These are phyloP conservation scores for Probosciger aterrimus DNA, from an alignment of 2,113 vertebrate species.

Conservation along the genomic window DNA sequence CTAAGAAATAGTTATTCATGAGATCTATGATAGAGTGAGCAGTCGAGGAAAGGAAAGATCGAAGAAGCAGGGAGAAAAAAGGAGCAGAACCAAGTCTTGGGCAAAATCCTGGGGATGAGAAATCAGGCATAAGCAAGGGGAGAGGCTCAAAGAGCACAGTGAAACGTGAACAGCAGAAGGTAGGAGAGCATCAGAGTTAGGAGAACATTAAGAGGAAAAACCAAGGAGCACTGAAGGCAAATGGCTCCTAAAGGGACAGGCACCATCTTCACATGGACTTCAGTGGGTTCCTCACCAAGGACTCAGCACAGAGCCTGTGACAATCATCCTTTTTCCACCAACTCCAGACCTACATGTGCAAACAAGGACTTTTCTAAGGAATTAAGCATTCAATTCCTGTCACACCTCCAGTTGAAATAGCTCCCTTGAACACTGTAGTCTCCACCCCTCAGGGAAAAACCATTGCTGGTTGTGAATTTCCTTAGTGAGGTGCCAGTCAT, in stretches of 20 bases:
- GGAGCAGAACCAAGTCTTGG: neutral
- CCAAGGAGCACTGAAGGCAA: neutral
- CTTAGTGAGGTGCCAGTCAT: neutral
- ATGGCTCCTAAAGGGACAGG: neutral
- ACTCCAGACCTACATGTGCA: neutral
- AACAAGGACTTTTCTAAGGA: neutral
- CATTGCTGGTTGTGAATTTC: neutral
- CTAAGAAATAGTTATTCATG: neutral
- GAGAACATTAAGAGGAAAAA: neutral
- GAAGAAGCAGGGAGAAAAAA: neutral
- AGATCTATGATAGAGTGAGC: neutral
- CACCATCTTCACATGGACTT: neutral
- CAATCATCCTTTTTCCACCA: neutral
- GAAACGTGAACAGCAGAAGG: neutral
- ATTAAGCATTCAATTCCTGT: neutral
- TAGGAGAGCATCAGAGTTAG: neutral
- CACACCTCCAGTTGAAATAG: neutral
- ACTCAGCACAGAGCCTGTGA: no score
- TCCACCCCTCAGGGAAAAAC: neutral
- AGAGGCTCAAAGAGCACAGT: neutral
- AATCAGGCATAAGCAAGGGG: neutral
- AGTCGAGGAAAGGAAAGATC: neutral
- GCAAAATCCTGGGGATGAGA: neutral
- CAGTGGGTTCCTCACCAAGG: neutral
- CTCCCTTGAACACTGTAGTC: no score